Evolutionary conservation across 1,140 invertebrate species (phyloP), one percentile per base, ranked within the genome.

Genomic region (Vanessa tameamea): DNA sequence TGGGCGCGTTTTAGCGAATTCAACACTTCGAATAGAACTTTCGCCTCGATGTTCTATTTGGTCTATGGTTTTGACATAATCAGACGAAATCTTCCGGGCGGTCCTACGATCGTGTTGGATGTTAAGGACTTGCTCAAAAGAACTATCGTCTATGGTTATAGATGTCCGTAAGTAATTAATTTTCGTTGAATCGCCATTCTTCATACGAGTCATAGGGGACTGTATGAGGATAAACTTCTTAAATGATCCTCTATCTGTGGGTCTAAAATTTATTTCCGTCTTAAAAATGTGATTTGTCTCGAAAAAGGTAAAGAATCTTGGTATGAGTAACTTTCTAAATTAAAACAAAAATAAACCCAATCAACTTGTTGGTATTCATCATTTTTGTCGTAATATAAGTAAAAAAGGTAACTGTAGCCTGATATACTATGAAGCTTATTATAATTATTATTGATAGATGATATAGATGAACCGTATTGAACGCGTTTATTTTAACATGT

Each of bases 31-130:
- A 37, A 92, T 78, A 13, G 89, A 87, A 50, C 64, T 83, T 43
- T 86, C 78, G 4, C 43, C 53, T 59, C 57, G 82, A 3, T 86
- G 82, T 70, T 90, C 86, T n/a, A 86, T 83, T 37, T 86, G 82
- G 9, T 89, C 85, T n/a, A 89, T 87, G n/a, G 84, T 89, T 61
- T 87, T 90, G 4, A 85, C 88, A 63, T 90, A 90, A 64, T 90
- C 88, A 0, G 87, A 87, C 0, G 88, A 90, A 66, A 90, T 84
- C 78, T 90, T 91, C 11, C 84, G 76, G 2, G 78, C 76, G 13
- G 84, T 69, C 66, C 79, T 85, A 64, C 80, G 85, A 12, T 82
- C 82, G 61, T 91, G 89, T 75, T 87, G 87, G 31, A 89, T 55
- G 31, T 82, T 77, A 0, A 89, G 75, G 2, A 85, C 78, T 13